phyloP scores from a whole-genome alignment of 1,140 invertebrate genomes.

The Drosophila baimaii region DNA sequence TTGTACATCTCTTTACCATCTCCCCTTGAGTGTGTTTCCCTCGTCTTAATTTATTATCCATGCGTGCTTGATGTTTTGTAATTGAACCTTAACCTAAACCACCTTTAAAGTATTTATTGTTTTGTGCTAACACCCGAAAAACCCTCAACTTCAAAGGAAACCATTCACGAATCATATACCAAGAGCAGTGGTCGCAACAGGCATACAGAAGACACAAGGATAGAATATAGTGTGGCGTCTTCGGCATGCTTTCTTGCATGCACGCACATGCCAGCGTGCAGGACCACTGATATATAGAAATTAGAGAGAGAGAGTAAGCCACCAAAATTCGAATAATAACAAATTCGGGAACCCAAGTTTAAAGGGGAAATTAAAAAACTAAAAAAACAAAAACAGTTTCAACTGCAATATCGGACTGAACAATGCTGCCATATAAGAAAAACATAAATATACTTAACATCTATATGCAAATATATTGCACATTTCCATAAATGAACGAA shows the following conservation, averaged over 20 bases:
- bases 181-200: not conserved
- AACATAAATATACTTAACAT: constrained; percentile 30
- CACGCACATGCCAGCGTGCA: no score
- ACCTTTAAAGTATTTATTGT: constrained; percentile 29
- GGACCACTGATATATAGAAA: not conserved
- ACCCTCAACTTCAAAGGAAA: constrained; percentile 55
- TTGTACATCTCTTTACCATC: constrained; percentile 8
- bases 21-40: not conserved
- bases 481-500: constrained; percentile 58
- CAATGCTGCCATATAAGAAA: constrained; percentile 77
- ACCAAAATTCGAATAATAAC: constrained; percentile 32
- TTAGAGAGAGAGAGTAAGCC: constrained; percentile 36
- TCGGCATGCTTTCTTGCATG: no score
- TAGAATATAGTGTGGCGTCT: no score
- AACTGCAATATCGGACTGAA: constrained; percentile 77
- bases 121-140: constrained; percentile 32
- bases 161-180: constrained; percentile 27
- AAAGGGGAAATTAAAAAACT: constrained; percentile 7
- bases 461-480: constrained; percentile 35
- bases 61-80: constrained; percentile 38
- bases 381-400: constrained; percentile 30
- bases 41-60: constrained; percentile 19
- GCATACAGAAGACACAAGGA: not conserved
- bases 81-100: constrained; percentile 18
- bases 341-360: constrained; percentile 28